These are phyloP conservation scores for Diorhabda elongata DNA, from an alignment of 1,140 invertebrate genomes.

Conservation along the genomic window DNA sequence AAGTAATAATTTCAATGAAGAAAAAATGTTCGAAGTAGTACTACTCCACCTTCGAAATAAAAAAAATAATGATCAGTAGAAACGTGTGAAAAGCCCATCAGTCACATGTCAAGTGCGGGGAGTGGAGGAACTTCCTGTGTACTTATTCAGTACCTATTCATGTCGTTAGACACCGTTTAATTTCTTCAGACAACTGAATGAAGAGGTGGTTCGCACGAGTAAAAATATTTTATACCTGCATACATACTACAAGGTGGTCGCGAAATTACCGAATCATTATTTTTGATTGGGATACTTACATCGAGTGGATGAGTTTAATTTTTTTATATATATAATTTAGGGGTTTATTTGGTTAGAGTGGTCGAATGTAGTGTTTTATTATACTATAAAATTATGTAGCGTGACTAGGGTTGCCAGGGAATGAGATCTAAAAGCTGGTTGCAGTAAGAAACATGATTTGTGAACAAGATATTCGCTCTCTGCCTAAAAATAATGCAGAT, in stretches of 20 bases:
- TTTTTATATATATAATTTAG: background rate
- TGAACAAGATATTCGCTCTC: too few relatives aligned
- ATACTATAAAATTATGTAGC: too few relatives aligned
- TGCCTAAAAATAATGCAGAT: too few relatives aligned
- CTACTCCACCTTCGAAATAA: too few relatives aligned
- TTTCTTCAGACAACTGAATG: conserved; percentile 16
- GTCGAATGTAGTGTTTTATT: background rate
- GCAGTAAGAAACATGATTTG: too few relatives aligned
- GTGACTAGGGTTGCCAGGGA: too few relatives aligned
- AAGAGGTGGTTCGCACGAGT: conserved; percentile 9
- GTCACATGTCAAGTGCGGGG: conserved; percentile 12
- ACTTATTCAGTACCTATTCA: conserved; percentile 9
- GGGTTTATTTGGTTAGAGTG: background rate
- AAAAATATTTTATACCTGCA: conserved; percentile 4
- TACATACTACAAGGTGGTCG: conserved; percentile 4
- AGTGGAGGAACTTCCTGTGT: conserved; percentile 4
- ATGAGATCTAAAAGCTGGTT: too few relatives aligned
- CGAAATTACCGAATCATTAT: conserved; percentile 7
- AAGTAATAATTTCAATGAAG: too few relatives aligned
- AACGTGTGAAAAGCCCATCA: conserved; percentile 9
- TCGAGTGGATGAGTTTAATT: background rate
- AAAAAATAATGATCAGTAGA: background rate
- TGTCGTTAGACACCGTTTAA: conserved; percentile 4
- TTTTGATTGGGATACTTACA: conserved; percentile 4
- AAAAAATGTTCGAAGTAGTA: too few relatives aligned